phyloP scores from a whole-genome alignment of 2,797 vertebrate species.

The Tiaroga cobitis region DNA sequence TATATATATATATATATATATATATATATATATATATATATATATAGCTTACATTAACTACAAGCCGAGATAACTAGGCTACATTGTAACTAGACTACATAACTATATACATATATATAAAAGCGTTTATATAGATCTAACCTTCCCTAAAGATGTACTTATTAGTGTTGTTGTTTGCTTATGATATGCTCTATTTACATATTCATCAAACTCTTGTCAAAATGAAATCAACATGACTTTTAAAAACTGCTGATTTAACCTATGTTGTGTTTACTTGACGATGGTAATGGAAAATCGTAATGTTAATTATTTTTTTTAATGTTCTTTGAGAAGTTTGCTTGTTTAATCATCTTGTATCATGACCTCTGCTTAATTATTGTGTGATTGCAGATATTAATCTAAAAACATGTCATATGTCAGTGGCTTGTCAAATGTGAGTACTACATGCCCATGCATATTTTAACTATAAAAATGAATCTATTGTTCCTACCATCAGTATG shows the following conservation, averaged over 20 bases:
- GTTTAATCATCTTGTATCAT: neutral
- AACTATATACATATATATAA: neutral
- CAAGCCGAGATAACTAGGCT: too few relatives aligned
- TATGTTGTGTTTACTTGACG: neutral
- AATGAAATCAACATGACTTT: neutral
- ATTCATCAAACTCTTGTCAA: neutral
- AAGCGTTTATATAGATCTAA: neutral
- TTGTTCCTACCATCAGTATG: neutral
- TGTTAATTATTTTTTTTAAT: neutral
- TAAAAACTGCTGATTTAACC: neutral
- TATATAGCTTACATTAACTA: too few relatives aligned
- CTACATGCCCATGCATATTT: neutral
- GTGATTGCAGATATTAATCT: conserved; percentile 17
- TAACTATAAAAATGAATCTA: neutral
- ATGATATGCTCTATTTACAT: neutral
- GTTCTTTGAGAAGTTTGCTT: neutral
- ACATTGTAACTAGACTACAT: too few relatives aligned
- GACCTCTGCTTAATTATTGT: neutral
- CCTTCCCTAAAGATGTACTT: neutral
- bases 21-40: too few relatives aligned
- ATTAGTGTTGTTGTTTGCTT: neutral
- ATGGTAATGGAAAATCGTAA: neutral
- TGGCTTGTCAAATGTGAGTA: conserved; percentile 28
- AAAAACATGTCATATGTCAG: conserved; percentile 19
- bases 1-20: too few relatives aligned